Evolutionary conservation across 2,888 invertebrate species (phyloP).

Genomic region (Cheilosia impressa): DNA sequence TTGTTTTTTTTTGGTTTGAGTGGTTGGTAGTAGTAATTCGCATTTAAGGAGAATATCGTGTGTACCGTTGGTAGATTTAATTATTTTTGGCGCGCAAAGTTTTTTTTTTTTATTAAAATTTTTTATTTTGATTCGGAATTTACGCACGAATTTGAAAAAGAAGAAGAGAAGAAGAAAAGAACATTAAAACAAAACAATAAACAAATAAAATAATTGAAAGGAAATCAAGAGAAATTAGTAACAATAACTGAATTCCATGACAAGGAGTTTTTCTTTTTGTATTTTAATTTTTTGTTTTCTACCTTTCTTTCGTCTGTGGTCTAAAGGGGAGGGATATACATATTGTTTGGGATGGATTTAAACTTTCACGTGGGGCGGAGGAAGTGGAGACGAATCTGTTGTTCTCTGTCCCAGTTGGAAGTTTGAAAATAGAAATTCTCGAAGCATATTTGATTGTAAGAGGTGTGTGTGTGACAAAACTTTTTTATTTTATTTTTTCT

Average conservation of each 20-base stretch:
- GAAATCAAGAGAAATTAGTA: slow-evolving; percentile 71
- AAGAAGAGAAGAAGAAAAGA: slow-evolving; percentile 75
- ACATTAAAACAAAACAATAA: slow-evolving; percentile 75
- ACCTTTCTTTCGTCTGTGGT: slow-evolving; percentile 28
- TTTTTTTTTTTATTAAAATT: slow-evolving; percentile 40
- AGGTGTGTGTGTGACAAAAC: slow-evolving; percentile 35
- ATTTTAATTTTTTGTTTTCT: slow-evolving; percentile 27
- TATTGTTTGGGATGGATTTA: slow-evolving; percentile 18
- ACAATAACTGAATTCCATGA: slow-evolving; percentile 39
- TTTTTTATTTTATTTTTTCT: slow-evolving; percentile 9
- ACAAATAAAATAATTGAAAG: slow-evolving; percentile 70
- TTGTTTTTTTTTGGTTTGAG: slow-evolving; percentile 34
- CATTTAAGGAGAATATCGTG: slow-evolving; percentile 75
- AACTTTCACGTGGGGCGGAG: slow-evolving; percentile 28
- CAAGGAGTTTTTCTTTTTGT: slow-evolving; percentile 17
- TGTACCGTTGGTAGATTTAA: slow-evolving; percentile 43
- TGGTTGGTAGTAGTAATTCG: slow-evolving; percentile 47
- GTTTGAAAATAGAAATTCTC: slow-evolving; percentile 81
- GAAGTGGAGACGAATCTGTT: slow-evolving; percentile 31
- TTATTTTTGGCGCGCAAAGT: slow-evolving; percentile 50
- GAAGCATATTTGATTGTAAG: slow-evolving; percentile 79
- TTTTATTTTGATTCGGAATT: slow-evolving; percentile 11
- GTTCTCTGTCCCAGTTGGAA: slow-evolving; percentile 55
- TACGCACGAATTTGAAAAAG: slow-evolving; percentile 69
- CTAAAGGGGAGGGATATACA: slow-evolving; percentile 14